These are phyloP conservation scores for Phenganax subtilis DNA, from an alignment of 92 coral and sea anemone genomes.

Conservation along the genomic window DNA sequence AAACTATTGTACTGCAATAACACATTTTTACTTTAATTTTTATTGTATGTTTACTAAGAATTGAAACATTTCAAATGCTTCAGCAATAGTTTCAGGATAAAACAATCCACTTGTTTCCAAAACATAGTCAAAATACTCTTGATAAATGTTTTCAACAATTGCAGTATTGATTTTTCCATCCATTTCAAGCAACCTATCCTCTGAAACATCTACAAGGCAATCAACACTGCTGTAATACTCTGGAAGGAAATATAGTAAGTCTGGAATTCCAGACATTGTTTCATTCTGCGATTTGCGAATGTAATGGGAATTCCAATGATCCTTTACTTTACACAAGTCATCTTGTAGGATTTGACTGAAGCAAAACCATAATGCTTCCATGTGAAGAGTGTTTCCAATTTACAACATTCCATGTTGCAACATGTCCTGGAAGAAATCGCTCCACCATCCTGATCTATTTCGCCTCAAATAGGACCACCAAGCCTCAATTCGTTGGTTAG, in stretches of 20 bases:
- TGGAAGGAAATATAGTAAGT: not conserved
- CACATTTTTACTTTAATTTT: no score
- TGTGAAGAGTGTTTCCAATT: not conserved
- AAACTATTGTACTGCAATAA: no score
- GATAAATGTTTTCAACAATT: not conserved
- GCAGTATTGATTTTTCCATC: not conserved
- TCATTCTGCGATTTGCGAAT: not conserved
- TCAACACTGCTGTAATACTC: slow-evolving; percentile 5
- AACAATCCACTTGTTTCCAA: not conserved
- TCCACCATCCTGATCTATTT: slow-evolving; percentile 2
- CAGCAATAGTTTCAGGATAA: not conserved
- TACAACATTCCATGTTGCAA: not conserved
- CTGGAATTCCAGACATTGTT: slow-evolving; percentile 6
- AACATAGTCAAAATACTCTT: slow-evolving; percentile 27
- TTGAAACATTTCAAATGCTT: slow-evolving; percentile 19
- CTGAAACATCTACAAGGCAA: slow-evolving; percentile 11
- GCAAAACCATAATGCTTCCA: not conserved
- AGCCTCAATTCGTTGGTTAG: no score
- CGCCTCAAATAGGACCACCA: not conserved
- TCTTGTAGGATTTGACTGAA: not conserved
- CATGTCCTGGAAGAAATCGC: not conserved
- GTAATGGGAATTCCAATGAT: not conserved
- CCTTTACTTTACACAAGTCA: not conserved
- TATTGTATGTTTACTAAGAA: slow-evolving; percentile 1
- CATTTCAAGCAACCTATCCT: not conserved